Base-by-base conservation (phyloP, 2,888 invertebrate species). In the Rotaria sp. region DNA sequence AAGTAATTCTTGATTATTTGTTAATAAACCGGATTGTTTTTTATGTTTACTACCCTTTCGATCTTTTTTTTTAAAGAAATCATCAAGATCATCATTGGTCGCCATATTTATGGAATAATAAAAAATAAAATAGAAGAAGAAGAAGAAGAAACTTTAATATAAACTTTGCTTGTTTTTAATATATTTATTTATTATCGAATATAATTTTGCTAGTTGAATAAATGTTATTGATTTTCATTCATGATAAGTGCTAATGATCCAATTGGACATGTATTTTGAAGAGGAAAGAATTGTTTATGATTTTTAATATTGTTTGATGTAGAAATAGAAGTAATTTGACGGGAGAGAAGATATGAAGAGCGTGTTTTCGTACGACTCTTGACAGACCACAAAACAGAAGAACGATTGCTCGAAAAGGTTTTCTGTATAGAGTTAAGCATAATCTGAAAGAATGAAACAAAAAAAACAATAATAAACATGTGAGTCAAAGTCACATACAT, bases 11-110 rank as follows among this genome's bases (percentile, higher is more conserved):
- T 80, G 45, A 45, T 80, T 80, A 80, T 80, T 80, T 13, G 80
- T 80, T 80, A 80, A 80, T 45, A 80, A n/a, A 26, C 11, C 10
- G 21, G 67, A 8, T 45, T 45, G 45, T 80, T 80, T 80, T 24
- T 41, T 80, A n/a, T n/a, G 2, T 80, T 80, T 80, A 45, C 24
- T 45, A n/a, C 26, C 24, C 10, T 80, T 80, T 8, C 45, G 41
- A 45, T 80, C 80, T 45, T 80, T 80, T 13, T 80, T 80, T 80
- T 80, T 80, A 15, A 80, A 80, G 45, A 80, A 80, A 80, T 80
- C 45, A 45, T 80, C 80, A 45, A 80, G 45, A 80, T 80, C 45
- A 80, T 80, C 45, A 80, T 80, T 45, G 26, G 67, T 21, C 35
- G 67, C 67, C 67, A 67, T 67, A 38, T 35, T 67, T 35, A 18